Base-by-base conservation (phyloP, 1,140 invertebrate species). In the Formica exsecta region DNA sequence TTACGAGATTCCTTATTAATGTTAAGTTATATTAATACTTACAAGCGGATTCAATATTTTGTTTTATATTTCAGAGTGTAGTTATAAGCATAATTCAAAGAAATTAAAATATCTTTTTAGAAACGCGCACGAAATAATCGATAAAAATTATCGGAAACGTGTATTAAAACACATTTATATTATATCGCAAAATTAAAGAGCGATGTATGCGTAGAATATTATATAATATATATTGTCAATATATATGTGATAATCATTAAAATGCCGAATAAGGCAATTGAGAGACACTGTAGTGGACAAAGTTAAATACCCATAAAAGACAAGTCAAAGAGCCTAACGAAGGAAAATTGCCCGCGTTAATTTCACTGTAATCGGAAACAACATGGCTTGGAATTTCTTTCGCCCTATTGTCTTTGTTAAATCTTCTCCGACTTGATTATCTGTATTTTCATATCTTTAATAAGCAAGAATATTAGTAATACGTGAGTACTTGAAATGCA, bases 301-400 rank as follows among this genome's bases (percentile, higher is more conserved):
- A 36, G 51, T 29, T 54, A 74, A 74, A 74, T 22, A 74, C 6
- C 22, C 29, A n/a, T 74, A 74, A 73, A 54, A 11, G 7, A 74
- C 48, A 57, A 74, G 29, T 36, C 29, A 13, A 54, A 6, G n/a
- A 36, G 48, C 54, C 16, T 54, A 73, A 73, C 6, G 29, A 54
- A 48, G 32, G 19, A 74, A 59, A 59, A 74, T 74, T 13, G n/a
- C n/a, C 16, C 48, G 32, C 25, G 25, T 29, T 74, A 74, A 48
- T 57, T 74, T 36, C 65, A 44, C 13, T 16, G 13, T 36, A 57
- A 74, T 36, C 48, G 48, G n/a, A 74, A 74, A 48, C 29, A 44
- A 70, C n/a, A 44, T n/a, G 48, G 19, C 54, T 57, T 22, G 54
- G 6, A 59, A 59, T 59, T 57, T 16, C 19, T 29, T 36, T 9